Percentiles rank a stretch among this genome's conserved stretches.
These are phyloP conservation scores for Pseudomyrmex flavicornis DNA, from an alignment of 1,140 invertebrate species.

Conservation along the genomic window DNA sequence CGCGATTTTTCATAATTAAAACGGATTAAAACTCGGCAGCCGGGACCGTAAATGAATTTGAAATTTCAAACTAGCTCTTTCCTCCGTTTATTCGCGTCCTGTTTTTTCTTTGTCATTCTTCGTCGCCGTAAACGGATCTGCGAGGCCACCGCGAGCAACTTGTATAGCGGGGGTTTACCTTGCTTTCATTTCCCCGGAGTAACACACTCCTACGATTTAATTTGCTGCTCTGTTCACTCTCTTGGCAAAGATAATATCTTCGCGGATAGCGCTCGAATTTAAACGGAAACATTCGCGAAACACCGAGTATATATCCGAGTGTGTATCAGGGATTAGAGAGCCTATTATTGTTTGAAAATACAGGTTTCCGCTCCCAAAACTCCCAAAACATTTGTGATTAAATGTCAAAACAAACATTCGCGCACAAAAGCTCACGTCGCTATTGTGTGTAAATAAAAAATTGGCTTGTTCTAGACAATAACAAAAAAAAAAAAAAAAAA, in stretches of 20 bases:
- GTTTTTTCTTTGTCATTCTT: slow-evolving; percentile 61
- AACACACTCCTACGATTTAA: slow-evolving; percentile 68
- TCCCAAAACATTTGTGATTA: slow-evolving; percentile 27
- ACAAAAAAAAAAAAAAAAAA: not conserved
- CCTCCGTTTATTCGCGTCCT: slow-evolving; percentile 55
- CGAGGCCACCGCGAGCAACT: slow-evolving; percentile 46
- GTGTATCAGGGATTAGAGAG: not conserved
- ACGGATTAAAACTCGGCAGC: slow-evolving; percentile 77
- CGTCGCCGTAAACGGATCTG: slow-evolving; percentile 62
- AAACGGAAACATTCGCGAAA: not conserved
- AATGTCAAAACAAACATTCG: not conserved
- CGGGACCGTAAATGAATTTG: slow-evolving; percentile 78
- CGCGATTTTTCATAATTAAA: slow-evolving; percentile 80
- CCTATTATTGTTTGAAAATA: not conserved
- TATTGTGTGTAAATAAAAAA: slow-evolving; percentile 14
- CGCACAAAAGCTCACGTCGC: not conserved
- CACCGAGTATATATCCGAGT: not conserved
- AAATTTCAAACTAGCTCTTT: slow-evolving; percentile 78
- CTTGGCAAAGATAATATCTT: slow-evolving; percentile 22
- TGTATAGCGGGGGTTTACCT: slow-evolving; percentile 63
- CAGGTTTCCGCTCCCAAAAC: not conserved
- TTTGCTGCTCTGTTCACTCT: slow-evolving; percentile 43
- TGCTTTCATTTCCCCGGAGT: slow-evolving; percentile 81
- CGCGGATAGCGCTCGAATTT: not conserved
- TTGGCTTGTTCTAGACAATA: not conserved